Evolutionary conservation across 2,113 vertebrate species (phyloP), one percentile per base, ranked within the genome.

Genomic region (Neogobius melanostomus): DNA sequence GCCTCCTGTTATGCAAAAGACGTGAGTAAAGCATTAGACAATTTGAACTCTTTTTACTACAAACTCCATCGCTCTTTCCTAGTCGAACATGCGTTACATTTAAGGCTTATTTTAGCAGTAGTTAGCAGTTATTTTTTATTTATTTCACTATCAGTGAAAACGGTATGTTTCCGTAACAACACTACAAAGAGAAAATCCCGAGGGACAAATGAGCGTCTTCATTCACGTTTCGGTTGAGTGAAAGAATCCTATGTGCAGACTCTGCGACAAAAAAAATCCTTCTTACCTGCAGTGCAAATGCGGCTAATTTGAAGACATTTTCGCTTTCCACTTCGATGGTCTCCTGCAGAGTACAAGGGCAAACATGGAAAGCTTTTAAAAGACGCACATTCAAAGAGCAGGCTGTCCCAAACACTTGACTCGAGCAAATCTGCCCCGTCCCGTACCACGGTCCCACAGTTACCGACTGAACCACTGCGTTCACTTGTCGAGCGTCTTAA

Each of bases 241-340:
- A 72, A 53, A 69, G 69, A n/a, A n/a, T 50, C 60, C 36, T 52
- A 15, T 21, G 4, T 11, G 43, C 17, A 65, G 66, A 71, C 16
- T 12, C 57, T 76, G 71, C 70, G 72, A 69, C 60, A 66, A 70
- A 80, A 66, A 70, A 80, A 52, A 36, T 75, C 79, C 69, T 81
- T 81, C 96, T 95, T 92, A 99, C 97, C 96, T 99, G 97, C 76
- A 98, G 81, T 74, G 95, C 85, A 76, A 96, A 95, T 0, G 96
- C 96, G 0, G 96, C 96, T 89, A 98, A 92, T 85, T 94, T 96
- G 92, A 98, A 98, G 66, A 96, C 90, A 48, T 95, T 91, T 76
- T 91, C 96, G 10, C 96, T 98, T 76, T 96, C 94, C 77, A 96
- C 93, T 74, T 98, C 95, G 42, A 96, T 95, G 57, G 89, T 93